Conservation (phyloP, 1,140 invertebrate species). For the Conopomorpha cramerella region DNA sequence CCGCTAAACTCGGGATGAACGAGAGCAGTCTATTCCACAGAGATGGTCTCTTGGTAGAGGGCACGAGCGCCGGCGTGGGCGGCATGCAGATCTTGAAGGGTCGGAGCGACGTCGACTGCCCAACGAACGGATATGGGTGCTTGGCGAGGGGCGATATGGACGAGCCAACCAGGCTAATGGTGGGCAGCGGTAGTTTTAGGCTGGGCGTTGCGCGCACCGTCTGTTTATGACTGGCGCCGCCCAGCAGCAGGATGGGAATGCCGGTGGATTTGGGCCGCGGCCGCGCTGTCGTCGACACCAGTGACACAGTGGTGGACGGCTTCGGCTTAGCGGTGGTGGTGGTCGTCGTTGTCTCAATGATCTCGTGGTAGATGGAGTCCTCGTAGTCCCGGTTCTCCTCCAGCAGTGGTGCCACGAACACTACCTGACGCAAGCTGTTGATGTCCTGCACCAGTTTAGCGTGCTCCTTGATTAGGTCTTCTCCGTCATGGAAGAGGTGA, state of each 20-base stretch:
- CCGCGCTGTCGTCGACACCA: conserved; percentile 5
- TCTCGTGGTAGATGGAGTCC: conserved; percentile 38
- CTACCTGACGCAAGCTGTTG: conserved; percentile 31
- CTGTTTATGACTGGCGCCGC: conserved; percentile 25
- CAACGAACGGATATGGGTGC: conserved; percentile 35
- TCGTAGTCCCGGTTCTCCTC: conserved; percentile 39
- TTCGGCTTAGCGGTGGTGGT: conserved; percentile 7
- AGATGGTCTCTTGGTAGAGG: conserved; percentile 17
- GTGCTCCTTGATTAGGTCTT: conserved; percentile 46
- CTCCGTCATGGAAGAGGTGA: conserved; percentile 13
- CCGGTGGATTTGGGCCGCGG: conserved; percentile 12
- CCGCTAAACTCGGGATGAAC: conserved; percentile 18
- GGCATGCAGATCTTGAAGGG: conserved; percentile 31
- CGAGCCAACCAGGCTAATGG: conserved; percentile 29
- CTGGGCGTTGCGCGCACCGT: conserved; percentile 18
- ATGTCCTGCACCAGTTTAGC: conserved; percentile 48
- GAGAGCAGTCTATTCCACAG: conserved; percentile 27
- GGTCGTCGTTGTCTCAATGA: conserved; percentile 30
- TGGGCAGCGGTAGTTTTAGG: conserved; percentile 19
- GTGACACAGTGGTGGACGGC: conserved; percentile 2
- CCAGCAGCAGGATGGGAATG: conserved; percentile 27
- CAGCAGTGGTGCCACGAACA: conserved; percentile 22
- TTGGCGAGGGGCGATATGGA: conserved; percentile 24
- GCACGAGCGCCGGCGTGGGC: conserved; percentile 14
- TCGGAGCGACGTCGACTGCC: conserved; percentile 15